Base-by-base conservation (phyloP, 1,140 invertebrate genomes). In the Kradibia gibbosae region DNA sequence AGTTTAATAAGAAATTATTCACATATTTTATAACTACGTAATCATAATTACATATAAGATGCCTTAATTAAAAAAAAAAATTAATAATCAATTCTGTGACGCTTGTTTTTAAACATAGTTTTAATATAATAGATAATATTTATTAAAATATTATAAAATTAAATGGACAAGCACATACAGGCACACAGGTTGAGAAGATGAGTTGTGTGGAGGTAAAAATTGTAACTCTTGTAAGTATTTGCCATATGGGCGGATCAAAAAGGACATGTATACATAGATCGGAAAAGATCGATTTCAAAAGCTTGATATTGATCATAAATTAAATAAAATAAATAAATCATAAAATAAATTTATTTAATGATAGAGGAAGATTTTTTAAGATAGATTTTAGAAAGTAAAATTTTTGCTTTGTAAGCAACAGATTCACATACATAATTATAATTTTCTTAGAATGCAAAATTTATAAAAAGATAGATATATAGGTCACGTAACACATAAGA, bases 191-290 rank as follows among this genome's bases (percentile, higher is more conserved):
- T n/a, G 28, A 50, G 42, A 78, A 62, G 13, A 36, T 34, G 62
- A 67, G 78, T 65, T 48, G 71, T 42, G 15, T 36, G 78, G 65
- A 71, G 71, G 57, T 80, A 57, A 72, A 80, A 62, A 80, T 80
- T 80, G 71, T 80, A 75, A 80, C 57, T 71, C 78, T 80, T 74
- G 74, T 65, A 36, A 71, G 45, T 74, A 31, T 60, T 80, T 57
- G 78, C 67, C 78, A 48, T 20, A 36, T 17, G 70, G 75, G 78
- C 25, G 39, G 53, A 71, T 79, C 50, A 36, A 67, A 60, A 28
- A 50, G 76, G 60, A 45, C 48, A 62, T 70, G 67, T 36, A 36
- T 53, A 39, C 70, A 48, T 77, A 57, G 17, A 50, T 48, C 57
- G 15, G 25, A 50, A 73, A 45, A 62, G 22, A n/a, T n/a, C 39